Evolutionary conservation across 1,140 invertebrate genomes (phyloP).

Genomic region (Hyphantria cunea): DNA sequence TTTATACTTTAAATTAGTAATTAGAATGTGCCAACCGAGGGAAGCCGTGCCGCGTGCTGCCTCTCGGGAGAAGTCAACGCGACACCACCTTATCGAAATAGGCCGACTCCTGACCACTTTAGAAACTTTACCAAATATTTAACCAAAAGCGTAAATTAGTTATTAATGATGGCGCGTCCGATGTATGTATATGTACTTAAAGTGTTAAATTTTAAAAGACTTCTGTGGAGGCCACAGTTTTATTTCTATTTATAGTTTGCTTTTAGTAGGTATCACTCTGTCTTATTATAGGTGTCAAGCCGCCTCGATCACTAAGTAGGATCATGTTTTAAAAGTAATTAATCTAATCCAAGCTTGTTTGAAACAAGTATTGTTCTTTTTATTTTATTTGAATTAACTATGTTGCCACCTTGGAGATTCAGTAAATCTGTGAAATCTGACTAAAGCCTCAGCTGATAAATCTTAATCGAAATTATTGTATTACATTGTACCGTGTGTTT

Average conservation of each 20-base stretch:
- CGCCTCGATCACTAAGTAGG: background rate
- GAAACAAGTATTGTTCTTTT: background rate
- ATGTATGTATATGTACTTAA: slow-evolving; percentile 2
- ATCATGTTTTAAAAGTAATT: background rate
- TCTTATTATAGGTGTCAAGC: background rate
- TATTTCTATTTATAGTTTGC: background rate
- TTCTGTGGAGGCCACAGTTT: background rate
- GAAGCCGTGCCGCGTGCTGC: background rate
- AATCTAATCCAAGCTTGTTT: background rate
- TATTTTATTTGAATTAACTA: background rate
- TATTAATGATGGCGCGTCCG: background rate
- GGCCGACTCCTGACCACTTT: background rate
- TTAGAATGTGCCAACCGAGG: slow-evolving; percentile 12
- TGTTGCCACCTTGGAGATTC: background rate
- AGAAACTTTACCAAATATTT: background rate
- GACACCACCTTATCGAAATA: background rate
- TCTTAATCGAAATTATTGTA: background rate
- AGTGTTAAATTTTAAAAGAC: background rate
- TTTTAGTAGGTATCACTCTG: background rate
- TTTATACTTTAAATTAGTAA: slow-evolving; percentile 4
- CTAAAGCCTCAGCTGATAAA: background rate
- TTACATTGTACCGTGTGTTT: background rate
- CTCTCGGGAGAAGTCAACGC: background rate
- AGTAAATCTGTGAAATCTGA: background rate
- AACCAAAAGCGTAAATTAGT: background rate